These are phyloP conservation scores for Scomber scombrus DNA, from an alignment of 2,113 vertebrate species.

Conservation along the genomic window DNA sequence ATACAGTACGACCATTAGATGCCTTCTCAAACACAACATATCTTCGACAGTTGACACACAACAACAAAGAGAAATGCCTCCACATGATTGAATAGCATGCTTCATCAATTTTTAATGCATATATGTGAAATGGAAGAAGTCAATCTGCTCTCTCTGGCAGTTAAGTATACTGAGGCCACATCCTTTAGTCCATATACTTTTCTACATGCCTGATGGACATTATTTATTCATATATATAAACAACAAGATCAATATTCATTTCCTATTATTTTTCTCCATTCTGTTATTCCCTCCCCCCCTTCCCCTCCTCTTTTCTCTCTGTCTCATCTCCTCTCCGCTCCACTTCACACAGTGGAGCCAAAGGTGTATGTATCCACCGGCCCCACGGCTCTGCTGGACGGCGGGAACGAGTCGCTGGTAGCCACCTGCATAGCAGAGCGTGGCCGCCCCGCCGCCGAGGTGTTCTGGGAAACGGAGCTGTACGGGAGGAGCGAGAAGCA, in stretches of 20 bases:
- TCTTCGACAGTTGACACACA: conserved; percentile 29
- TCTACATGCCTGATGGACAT: conserved; percentile 57
- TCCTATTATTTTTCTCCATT: conserved; percentile 57
- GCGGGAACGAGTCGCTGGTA: conserved; percentile 90
- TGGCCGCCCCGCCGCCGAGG: conserved; percentile 92
- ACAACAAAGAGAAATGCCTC: conserved; percentile 51
- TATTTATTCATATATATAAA: conserved; percentile 77
- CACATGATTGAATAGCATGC: conserved; percentile 45
- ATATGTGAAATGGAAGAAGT: conserved; percentile 66
- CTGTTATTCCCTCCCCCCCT: conserved; percentile 23
- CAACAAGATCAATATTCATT: conserved; percentile 69
- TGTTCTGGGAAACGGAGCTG: conserved; percentile 92
- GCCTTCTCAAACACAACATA: conserved; percentile 15
- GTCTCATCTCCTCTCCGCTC: background rate
- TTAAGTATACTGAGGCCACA: conserved; percentile 57
- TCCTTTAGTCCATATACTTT: conserved; percentile 27
- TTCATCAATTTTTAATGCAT: conserved; percentile 76
- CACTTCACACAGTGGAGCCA: conserved; percentile 89
- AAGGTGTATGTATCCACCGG: conserved; percentile 91
- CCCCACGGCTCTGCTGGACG: conserved; percentile 89
- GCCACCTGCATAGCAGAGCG: conserved; percentile 94
- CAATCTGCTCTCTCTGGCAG: conserved; percentile 65
- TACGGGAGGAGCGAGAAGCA: conserved; percentile 87
- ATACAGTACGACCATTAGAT: conserved; percentile 9
- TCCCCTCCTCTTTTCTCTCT: background rate